Evolutionary conservation across 2,113 vertebrate species (phyloP), one percentile per base, ranked within the genome.

Genomic region (Suncus etruscus): DNA sequence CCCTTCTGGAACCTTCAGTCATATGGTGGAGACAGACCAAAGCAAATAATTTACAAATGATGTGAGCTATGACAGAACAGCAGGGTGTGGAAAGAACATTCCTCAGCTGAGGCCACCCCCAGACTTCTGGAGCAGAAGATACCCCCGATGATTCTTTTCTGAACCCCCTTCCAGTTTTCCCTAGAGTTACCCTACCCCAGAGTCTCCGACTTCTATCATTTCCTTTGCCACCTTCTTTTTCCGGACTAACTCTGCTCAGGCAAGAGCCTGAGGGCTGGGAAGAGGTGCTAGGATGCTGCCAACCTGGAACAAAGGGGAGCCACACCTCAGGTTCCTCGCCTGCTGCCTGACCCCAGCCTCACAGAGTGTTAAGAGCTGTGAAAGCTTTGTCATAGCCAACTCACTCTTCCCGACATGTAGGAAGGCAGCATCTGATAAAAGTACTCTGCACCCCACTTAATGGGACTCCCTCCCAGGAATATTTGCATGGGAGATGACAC

Each of bases 361-460:
- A 11, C 24, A 20, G 16, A 29, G 50, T 22, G 54, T 73, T 29
- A 31, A 22, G 47, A 3, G 27, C 74, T 12, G 10, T 2, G 58
- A 61, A 16, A 61, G 25, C 54, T 92, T 47, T n/a, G 72, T 75
- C 78, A 11, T 51, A 25, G 76, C 54, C 22, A 54, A 58, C 82
- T 93, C 87, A 27, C 81, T 74, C 93, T 91, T 92, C 88, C 92
- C 69, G 92, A 78, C 83, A 66, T 50, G 80, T 83, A 72, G 92
- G 93, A 94, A 95, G 69, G 24, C 29, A 29, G 72, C 1, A 91
- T 95, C 94, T 91, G 94, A 96, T 95, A 75, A 89, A 47, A 69
- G 6, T 7, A 31, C 75, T 66, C 70, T 68, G 31, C 12, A 22
- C 11, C 45, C 51, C 39, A 77, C 74, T 89, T 82, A 78, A 16